Evolutionary conservation across 2,888 invertebrate species (phyloP).

Genomic region (Diaprepes abbreviatus): DNA sequence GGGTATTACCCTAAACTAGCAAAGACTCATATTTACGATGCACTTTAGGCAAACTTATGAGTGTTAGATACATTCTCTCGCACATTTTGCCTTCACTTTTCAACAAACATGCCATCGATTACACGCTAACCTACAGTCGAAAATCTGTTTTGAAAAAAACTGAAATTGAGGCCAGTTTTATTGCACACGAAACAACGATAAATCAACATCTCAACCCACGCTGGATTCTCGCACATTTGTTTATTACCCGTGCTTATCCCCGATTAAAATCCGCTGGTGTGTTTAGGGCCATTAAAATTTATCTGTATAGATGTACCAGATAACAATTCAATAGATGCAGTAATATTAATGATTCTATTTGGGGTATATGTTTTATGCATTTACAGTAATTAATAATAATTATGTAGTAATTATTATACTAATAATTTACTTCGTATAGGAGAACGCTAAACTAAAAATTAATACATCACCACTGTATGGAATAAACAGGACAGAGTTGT

Average conservation of each 20-base stretch:
- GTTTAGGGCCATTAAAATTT: slow-evolving; percentile 9
- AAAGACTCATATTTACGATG: not conserved
- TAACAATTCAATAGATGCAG: not conserved
- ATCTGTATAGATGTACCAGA: not conserved
- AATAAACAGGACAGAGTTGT: no score
- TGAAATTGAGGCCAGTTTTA: not conserved
- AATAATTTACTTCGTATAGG: no score
- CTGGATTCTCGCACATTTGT: slow-evolving; percentile 13
- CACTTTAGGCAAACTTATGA: not conserved
- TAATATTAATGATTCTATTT: not conserved
- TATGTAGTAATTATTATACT: no score
- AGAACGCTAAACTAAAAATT: no score
- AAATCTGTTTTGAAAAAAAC: not conserved
- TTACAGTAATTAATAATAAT: not conserved
- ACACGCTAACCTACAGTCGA: not conserved
- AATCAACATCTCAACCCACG: slow-evolving; percentile 6
- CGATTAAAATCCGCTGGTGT: not conserved
- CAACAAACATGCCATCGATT: not conserved
- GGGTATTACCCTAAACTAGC: not conserved
- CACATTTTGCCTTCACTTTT: not conserved
- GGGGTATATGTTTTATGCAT: not conserved
- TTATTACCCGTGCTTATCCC: slow-evolving; percentile 11
- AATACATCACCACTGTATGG: no score
- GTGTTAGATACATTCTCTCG: not conserved
- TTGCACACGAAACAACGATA: slow-evolving; percentile 14